Percentiles rank a stretch among this genome's conserved stretches.
Conservation (phyloP, 2,797 vertebrate species). For the Natrix natrix region DNA sequence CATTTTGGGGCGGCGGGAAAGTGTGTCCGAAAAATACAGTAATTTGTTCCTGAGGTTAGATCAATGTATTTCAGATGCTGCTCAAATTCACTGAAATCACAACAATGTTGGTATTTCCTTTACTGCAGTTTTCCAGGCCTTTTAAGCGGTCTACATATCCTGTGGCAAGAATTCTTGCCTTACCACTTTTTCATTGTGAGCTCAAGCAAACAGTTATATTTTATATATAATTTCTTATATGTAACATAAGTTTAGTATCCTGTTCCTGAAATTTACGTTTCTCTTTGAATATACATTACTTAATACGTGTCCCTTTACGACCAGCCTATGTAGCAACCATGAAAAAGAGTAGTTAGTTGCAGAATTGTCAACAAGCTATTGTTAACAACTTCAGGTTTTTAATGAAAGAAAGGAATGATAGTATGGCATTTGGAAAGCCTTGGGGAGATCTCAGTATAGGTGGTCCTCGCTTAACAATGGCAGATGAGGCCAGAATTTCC, state of each 20-base stretch:
- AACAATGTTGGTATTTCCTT: not conserved
- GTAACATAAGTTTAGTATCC: not conserved
- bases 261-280: not conserved
- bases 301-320: not conserved
- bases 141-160: not conserved
- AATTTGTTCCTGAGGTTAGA: not conserved
- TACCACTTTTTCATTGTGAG: not conserved
- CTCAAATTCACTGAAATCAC: not conserved
- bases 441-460: not conserved
- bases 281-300: not conserved
- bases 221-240: not conserved
- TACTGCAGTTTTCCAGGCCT: not conserved
- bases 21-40: no score
- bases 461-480: not conserved
- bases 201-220: not conserved
- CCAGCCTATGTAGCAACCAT: not conserved
- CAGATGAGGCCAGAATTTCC: not conserved
- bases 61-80: not conserved
- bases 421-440: not conserved
- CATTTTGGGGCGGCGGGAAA: no score
- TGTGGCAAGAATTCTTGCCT: not conserved
- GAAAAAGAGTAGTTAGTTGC: not conserved
- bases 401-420: not conserved
- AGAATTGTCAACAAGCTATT: not conserved
- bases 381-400: not conserved